Evolutionary conservation across 30 jellyfish, hydroid and myxozoan species (phyloP).

Genomic region (Nemopilema nomurai): DNA sequence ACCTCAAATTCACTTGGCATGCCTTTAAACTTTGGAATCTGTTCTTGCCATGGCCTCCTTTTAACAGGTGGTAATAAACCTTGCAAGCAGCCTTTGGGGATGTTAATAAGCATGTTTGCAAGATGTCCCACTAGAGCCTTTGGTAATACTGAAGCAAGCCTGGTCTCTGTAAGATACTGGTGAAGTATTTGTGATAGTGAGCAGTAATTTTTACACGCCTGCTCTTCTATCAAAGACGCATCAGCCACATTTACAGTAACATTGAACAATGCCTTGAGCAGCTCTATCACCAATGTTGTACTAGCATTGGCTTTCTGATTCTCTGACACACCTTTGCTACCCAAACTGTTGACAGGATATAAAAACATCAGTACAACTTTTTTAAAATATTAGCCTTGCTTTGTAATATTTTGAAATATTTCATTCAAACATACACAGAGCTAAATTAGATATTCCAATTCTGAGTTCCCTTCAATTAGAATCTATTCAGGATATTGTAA

Average conservation of each 20-base stretch:
- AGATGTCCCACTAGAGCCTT: slow-evolving; percentile 53
- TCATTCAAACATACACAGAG: no score
- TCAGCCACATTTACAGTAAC: slow-evolving; percentile 44
- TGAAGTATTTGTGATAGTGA: slow-evolving; percentile 24
- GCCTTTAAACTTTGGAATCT: slow-evolving; percentile 31
- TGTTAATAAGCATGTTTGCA: slow-evolving; percentile 69
- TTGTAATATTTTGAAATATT: no score
- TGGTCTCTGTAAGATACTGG: slow-evolving; percentile 4
- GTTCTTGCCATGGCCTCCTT: slow-evolving; percentile 60
- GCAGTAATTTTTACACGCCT: slow-evolving; percentile 5
- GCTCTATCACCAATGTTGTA: slow-evolving; percentile 46
- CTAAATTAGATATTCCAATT: no score
- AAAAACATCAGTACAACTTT: not conserved
- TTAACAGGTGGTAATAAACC: slow-evolving; percentile 42
- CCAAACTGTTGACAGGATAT: not conserved
- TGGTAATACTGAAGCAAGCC: not conserved
- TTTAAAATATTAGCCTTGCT: no score
- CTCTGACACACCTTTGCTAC: not conserved
- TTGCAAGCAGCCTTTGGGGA: slow-evolving; percentile 61
- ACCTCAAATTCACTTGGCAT: slow-evolving; percentile 58
- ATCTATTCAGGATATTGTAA: no score
- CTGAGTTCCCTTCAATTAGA: no score
- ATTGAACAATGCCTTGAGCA: slow-evolving; percentile 74
- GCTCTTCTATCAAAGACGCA: not conserved
- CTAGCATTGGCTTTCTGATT: not conserved